Evolutionary conservation across 2,113 vertebrate genomes (phyloP).

Genomic region (Pimephales promelas): DNA sequence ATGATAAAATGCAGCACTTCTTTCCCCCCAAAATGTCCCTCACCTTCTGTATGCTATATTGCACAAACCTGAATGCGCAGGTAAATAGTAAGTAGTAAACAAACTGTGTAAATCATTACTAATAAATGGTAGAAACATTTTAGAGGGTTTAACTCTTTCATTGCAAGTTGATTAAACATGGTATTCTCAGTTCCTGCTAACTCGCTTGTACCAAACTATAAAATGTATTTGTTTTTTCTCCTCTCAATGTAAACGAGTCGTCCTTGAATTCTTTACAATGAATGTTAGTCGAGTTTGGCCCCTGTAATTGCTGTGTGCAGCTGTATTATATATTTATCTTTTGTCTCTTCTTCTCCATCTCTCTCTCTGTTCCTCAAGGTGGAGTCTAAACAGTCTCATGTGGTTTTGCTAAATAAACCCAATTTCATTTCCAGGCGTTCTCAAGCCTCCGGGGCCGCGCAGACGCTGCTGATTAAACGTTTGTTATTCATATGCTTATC

Average conservation of each 20-base stretch:
- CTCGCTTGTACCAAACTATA: background rate
- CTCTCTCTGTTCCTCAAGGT: background rate
- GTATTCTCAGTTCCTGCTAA: background rate
- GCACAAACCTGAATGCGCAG: too few species aligned
- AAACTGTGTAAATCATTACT: too few species aligned
- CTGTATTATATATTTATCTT: slow-evolving; percentile 20
- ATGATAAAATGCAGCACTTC: too few species aligned
- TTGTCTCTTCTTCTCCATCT: background rate
- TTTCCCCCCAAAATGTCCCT: too few species aligned
- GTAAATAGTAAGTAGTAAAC: too few species aligned
- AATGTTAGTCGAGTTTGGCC: background rate
- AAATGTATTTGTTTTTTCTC: too few species aligned
- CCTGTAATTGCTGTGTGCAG: background rate
- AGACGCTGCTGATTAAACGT: slow-evolving; percentile 58
- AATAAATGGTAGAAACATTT: too few species aligned
- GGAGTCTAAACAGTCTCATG: slow-evolving; percentile 59
- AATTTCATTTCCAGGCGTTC: slow-evolving; percentile 55
- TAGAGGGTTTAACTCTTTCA: too few species aligned
- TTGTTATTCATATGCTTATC: slow-evolving; percentile 65
- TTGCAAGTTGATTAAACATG: background rate
- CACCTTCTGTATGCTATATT: too few species aligned
- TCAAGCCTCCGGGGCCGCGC: slow-evolving; percentile 42
- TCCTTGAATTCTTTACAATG: background rate
- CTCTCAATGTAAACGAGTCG: background rate
- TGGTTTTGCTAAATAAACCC: slow-evolving; percentile 56